phyloP scores from a whole-genome alignment of 2,888 invertebrate species.

The Dioctria linearis region DNA sequence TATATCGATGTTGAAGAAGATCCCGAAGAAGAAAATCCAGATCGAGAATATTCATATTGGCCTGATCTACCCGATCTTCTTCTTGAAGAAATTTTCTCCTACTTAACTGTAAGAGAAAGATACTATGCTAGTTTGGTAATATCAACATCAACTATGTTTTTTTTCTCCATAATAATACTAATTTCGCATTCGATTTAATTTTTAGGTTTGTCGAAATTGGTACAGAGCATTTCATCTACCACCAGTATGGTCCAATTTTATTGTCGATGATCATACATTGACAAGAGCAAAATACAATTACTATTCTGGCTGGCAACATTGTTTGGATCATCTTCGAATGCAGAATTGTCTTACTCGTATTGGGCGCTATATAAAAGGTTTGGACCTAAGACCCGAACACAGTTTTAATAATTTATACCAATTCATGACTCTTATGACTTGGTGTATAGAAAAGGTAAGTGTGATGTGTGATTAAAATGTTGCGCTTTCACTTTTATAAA shows the following conservation, averaged over 20 bases:
- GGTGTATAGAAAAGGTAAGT: constrained; percentile 77
- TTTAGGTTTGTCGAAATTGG: constrained; percentile 74
- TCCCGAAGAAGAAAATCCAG: constrained; percentile 66
- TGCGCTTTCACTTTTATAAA: constrained; percentile 1
- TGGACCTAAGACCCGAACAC: constrained; percentile 81
- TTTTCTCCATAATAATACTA: not conserved
- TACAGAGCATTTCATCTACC: constrained; percentile 81
- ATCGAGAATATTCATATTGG: constrained; percentile 75
- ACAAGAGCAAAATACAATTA: constrained; percentile 84
- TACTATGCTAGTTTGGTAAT: constrained; percentile 83
- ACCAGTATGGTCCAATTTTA: constrained; percentile 82
- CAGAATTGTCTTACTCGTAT: constrained; percentile 80
- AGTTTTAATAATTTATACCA: constrained; percentile 88
- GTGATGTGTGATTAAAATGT: not conserved
- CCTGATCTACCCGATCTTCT: constrained; percentile 79
- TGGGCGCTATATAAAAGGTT: constrained; percentile 77
- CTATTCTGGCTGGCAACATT: constrained; percentile 86
- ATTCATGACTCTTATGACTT: constrained; percentile 86
- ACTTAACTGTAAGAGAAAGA: constrained; percentile 78
- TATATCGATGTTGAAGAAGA: constrained; percentile 72
- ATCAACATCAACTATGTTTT: constrained; percentile 3
- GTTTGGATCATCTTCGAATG: constrained; percentile 82
- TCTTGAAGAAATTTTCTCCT: constrained; percentile 80
- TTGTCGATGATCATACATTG: constrained; percentile 80
- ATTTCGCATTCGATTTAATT: not conserved